These are phyloP conservation scores for Crossaster papposus DNA, from an alignment of 53 echinoderm and acorn worm genomes.

Conservation along the genomic window DNA sequence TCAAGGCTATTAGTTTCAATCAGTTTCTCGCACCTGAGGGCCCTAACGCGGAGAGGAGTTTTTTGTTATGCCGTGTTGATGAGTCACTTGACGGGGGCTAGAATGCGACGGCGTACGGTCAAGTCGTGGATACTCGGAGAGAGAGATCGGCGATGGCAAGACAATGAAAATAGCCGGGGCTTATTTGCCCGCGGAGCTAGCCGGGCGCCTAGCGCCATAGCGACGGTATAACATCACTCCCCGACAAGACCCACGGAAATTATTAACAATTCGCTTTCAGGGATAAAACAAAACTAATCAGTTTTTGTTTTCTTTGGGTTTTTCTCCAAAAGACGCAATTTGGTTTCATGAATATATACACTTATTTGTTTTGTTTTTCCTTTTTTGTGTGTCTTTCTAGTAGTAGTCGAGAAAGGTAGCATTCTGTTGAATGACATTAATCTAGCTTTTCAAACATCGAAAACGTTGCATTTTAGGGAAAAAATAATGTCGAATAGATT, in stretches of 20 bases:
- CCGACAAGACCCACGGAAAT: conserved; percentile 16
- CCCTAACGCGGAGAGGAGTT: conserved; percentile 2
- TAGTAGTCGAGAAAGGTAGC: too few species aligned
- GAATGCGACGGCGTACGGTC: conserved; percentile 14
- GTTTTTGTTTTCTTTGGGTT: not conserved
- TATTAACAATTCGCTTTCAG: conserved; percentile 22
- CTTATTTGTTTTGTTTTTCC: too few species aligned
- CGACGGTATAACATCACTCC: not conserved
- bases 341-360: not conserved
- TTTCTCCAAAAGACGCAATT: not conserved
- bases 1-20: conserved; percentile 74
- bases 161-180: conserved; percentile 60
- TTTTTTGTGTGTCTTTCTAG: too few species aligned
- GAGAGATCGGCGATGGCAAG: conserved; percentile 10
- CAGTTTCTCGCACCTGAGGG: conserved; percentile 60
- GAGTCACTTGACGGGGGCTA: conserved; percentile 41
- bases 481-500: too few species aligned
- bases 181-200: conserved; percentile 9
- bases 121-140: not conserved
- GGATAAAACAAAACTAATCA: not conserved
- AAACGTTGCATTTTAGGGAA: too few species aligned
- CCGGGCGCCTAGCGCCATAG: not conserved
- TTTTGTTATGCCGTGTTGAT: conserved; percentile 22
- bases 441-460: too few species aligned
- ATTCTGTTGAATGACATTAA: too few species aligned